Base-by-base conservation (phyloP, 1,140 invertebrate genomes). In the Ceratina calcarata region DNA sequence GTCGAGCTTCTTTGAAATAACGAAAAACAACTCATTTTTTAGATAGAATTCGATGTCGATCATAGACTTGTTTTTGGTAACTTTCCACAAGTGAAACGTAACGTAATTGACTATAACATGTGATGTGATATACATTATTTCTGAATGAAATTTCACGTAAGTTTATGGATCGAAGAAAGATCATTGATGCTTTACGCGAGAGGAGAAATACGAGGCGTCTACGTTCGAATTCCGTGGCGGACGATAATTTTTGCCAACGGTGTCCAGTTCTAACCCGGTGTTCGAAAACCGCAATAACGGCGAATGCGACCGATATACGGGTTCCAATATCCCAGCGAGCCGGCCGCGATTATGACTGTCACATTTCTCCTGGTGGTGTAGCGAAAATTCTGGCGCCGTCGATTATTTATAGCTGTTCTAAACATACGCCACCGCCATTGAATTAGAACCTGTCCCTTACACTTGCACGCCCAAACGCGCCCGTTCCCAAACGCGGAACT, bases 321-420 rank as follows among this genome's bases (percentile, higher is more conserved):
- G 8, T 15, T 18, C 45, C 24, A 45, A 57, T 65, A 78, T 18
- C 61, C 45, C n/a, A 15, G n/a, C 32, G 37, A 57, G n/a, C 58
- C 61, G 37, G 6, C 37, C 70, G 20, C 70, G 69, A 22, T 71
- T 72, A 58, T 73, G 61, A 73, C 62, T 73, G 51, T 66, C 45
- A 74, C 71, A 67, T 74, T 79, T 74, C 62, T 67, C 62, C 62
- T 2, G 37, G 20, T 24, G 20, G 16, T 73, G 70, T 73, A 73
- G 45, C 62, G 37, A 61, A 78, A 71, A 78, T 78, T 78, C 78
- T 79, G 78, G 78, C 71, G 78, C 70, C 78, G 70, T 49, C 78
- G 27, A 79, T 79, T 79, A 79, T 79, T 79, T 79, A 79, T 79
- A 79, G 78, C 16, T 37, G 62, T 62, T 74, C 70, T 74, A 79